Conservation (phyloP, 2,113 vertebrate species). For the Phrynosoma platyrhinos region DNA sequence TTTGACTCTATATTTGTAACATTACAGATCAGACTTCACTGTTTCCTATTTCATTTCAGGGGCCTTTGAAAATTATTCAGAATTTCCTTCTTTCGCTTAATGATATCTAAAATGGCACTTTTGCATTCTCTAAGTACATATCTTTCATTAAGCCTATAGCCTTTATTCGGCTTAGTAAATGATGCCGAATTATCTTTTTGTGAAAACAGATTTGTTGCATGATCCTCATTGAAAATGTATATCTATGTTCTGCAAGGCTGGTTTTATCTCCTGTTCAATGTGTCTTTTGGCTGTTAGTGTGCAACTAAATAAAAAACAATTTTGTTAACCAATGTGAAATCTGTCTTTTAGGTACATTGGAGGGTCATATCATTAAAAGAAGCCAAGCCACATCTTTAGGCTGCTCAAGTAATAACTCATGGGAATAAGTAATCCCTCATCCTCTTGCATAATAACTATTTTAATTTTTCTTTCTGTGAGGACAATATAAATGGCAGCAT, state of each 20-base stretch:
- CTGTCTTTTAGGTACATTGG: background rate
- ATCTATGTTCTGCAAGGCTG: slow-evolving; percentile 17
- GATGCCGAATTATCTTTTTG: slow-evolving; percentile 15
- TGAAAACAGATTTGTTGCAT: slow-evolving; percentile 21
- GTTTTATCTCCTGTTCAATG: slow-evolving; percentile 22
- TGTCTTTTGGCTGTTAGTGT: slow-evolving; percentile 22
- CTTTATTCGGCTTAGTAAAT: slow-evolving; percentile 6
- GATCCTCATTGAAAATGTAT: slow-evolving; percentile 38
- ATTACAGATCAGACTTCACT: background rate
- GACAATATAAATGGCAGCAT: background rate
- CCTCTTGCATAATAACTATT: background rate
- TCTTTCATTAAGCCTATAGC: background rate
- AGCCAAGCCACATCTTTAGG: background rate
- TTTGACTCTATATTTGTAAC: too few relatives aligned
- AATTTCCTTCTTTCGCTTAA: background rate
- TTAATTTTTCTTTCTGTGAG: background rate
- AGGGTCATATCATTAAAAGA: background rate
- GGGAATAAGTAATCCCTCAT: background rate
- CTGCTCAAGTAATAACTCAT: background rate
- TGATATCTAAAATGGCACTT: background rate
- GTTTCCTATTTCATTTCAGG: background rate
- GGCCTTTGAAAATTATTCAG: background rate
- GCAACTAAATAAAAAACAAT: slow-evolving; percentile 19
- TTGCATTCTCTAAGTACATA: background rate
- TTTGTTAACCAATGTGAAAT: background rate